Percentiles rank a stretch among this genome's conserved stretches.
Conservation (phyloP, 2,797 vertebrate species). For the Cossypha polioptera region DNA sequence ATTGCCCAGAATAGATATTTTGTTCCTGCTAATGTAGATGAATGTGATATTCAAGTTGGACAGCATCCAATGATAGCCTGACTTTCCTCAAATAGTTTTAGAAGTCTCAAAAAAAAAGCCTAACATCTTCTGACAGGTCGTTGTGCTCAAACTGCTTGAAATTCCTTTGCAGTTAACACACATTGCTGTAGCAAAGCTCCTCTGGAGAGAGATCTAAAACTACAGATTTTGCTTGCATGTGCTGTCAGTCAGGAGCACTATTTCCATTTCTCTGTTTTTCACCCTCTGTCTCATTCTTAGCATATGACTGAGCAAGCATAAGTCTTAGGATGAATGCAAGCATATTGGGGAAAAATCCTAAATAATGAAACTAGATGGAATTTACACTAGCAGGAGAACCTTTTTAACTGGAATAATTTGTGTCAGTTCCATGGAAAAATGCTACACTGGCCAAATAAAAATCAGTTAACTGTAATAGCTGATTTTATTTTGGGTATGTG, state of each 20-base stretch:
- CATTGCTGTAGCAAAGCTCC: not conserved
- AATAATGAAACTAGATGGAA: not conserved
- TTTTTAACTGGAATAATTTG: not conserved
- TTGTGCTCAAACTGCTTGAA: slow-evolving; percentile 26
- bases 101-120: not conserved
- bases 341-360: not conserved
- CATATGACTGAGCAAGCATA: slow-evolving; percentile 3
- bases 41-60: slow-evolving; percentile 10
- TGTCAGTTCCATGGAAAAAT: not conserved
- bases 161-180: not conserved
- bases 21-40: not conserved
- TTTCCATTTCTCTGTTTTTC: slow-evolving; percentile 24
- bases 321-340: not conserved
- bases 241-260: slow-evolving; percentile 37
- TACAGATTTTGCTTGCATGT: slow-evolving; percentile 52
- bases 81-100: slow-evolving; percentile 20
- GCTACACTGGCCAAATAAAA: not conserved
- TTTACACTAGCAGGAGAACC: not conserved
- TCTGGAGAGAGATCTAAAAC: slow-evolving; percentile 41
- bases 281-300: not conserved
- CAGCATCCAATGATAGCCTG: slow-evolving; percentile 6
- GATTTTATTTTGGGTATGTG: not conserved
- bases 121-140: slow-evolving; percentile 25
- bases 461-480: not conserved
- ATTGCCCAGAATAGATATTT: not conserved